These are phyloP conservation scores for Frieseomelitta varia DNA, from an alignment of 1,140 invertebrate genomes.

Conservation along the genomic window DNA sequence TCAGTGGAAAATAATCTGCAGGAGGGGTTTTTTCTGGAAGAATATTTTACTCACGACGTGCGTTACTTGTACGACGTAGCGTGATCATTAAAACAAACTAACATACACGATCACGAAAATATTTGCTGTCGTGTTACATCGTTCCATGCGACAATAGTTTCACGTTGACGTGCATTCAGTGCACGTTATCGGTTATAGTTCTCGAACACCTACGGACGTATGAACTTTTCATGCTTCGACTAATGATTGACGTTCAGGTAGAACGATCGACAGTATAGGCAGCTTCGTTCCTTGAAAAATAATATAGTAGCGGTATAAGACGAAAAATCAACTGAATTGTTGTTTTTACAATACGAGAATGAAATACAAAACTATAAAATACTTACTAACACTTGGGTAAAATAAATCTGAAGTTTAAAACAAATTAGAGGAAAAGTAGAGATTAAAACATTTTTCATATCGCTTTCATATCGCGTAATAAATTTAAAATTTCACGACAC, in stretches of 20 bases:
- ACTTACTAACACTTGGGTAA: too few relatives aligned
- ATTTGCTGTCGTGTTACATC: background rate
- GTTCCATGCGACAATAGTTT: background rate
- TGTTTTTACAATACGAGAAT: too few relatives aligned
- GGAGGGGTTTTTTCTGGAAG: too few relatives aligned
- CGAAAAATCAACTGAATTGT: background rate
- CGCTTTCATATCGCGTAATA: too few relatives aligned
- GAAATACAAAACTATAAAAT: too few relatives aligned
- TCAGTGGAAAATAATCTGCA: too few relatives aligned
- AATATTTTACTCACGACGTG: too few relatives aligned
- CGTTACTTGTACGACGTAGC: too few relatives aligned
- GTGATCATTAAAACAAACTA: background rate
- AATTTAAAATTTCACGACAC: too few relatives aligned
- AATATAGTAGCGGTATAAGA: background rate
- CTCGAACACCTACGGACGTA: background rate
- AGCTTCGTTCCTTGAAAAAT: background rate
- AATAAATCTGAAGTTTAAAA: too few relatives aligned
- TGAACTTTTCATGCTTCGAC: conserved; percentile 8
- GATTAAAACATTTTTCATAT: too few relatives aligned
- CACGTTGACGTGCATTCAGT: background rate
- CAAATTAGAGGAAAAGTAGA: too few relatives aligned
- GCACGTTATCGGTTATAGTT: background rate
- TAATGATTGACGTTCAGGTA: background rate
- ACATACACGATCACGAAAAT: background rate
- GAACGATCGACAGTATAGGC: background rate